phyloP scores from a whole-genome alignment of 2,888 invertebrate species.

The Dynastes grantii region DNA sequence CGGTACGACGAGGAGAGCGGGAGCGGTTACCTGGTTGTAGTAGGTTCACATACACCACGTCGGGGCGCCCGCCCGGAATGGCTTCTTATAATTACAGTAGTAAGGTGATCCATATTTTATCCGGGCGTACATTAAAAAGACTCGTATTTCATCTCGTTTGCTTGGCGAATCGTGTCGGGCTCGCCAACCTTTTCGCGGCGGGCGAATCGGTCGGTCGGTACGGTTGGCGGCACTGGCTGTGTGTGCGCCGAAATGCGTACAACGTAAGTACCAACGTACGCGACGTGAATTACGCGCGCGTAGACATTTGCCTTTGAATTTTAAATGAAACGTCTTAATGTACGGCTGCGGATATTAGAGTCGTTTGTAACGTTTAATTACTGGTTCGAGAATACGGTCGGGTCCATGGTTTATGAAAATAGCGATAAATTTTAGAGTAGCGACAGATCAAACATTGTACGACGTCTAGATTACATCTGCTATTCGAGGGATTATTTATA shows the following conservation, averaged over 20 bases:
- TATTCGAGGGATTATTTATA: background rate
- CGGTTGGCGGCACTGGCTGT: background rate
- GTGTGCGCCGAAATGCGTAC: slow-evolving; percentile 30
- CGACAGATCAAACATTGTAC: slow-evolving; percentile 31
- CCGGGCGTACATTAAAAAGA: slow-evolving; percentile 49
- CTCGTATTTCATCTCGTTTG: slow-evolving; percentile 51
- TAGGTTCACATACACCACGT: slow-evolving; percentile 22
- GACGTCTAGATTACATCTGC: slow-evolving; percentile 17
- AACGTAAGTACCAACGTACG: background rate
- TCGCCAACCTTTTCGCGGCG: slow-evolving; percentile 16
- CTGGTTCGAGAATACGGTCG: slow-evolving; percentile 19
- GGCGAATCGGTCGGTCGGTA: background rate
- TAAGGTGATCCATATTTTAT: slow-evolving; percentile 52
- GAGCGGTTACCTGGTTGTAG: slow-evolving; percentile 31
- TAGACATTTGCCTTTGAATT: slow-evolving; percentile 45
- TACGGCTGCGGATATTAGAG: slow-evolving; percentile 41
- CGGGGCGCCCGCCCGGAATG: slow-evolving; percentile 49
- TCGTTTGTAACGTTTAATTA: slow-evolving; percentile 44
- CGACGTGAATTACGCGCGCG: slow-evolving; percentile 33
- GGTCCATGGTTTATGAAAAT: slow-evolving; percentile 37
- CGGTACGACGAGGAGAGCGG: background rate
- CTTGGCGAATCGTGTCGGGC: slow-evolving; percentile 26
- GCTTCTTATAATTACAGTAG: slow-evolving; percentile 53
- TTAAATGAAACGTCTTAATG: slow-evolving; percentile 47
- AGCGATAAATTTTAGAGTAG: slow-evolving; percentile 34